A percentile compares a stretch with the other conserved stretches of the same genome.
Conservation (phyloP, 2,113 vertebrate genomes). For the Tupaia chinensis region DNA sequence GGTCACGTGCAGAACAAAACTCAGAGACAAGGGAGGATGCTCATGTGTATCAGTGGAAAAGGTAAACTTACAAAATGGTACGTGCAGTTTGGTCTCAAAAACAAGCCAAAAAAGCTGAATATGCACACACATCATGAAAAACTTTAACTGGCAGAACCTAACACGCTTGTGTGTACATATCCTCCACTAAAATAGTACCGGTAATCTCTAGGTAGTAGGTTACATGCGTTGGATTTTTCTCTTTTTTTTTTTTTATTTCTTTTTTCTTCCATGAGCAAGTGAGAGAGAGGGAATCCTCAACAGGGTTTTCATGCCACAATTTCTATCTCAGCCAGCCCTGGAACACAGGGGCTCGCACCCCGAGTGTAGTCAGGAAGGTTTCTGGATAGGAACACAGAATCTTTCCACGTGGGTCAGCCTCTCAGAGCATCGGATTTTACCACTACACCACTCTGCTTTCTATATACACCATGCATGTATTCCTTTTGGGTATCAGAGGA, state of each 20-base stretch:
- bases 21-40: background rate
- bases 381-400: too few relatives aligned
- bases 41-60: background rate
- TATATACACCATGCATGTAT: background rate
- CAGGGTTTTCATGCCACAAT: too few relatives aligned
- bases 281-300: too few relatives aligned
- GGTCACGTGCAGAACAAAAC: background rate
- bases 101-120: background rate
- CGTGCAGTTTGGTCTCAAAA: too few relatives aligned
- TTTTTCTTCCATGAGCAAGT: too few relatives aligned
- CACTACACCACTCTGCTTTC: too few relatives aligned
- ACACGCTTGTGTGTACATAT: rapidly evolving
- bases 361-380: too few relatives aligned
- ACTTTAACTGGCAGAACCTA: background rate
- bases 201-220: background rate
- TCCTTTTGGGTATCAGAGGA: background rate
- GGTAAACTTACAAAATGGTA: background rate
- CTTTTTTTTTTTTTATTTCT: background rate
- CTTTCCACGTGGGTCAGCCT: too few relatives aligned
- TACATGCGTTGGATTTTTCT: background rate
- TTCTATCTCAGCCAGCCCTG: too few relatives aligned
- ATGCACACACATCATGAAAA: background rate
- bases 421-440: too few relatives aligned
- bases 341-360: too few relatives aligned
- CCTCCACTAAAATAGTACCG: background rate